phyloP scores from a whole-genome alignment of 1,140 invertebrate species.

The Macrobrachium rosenbergii region DNA sequence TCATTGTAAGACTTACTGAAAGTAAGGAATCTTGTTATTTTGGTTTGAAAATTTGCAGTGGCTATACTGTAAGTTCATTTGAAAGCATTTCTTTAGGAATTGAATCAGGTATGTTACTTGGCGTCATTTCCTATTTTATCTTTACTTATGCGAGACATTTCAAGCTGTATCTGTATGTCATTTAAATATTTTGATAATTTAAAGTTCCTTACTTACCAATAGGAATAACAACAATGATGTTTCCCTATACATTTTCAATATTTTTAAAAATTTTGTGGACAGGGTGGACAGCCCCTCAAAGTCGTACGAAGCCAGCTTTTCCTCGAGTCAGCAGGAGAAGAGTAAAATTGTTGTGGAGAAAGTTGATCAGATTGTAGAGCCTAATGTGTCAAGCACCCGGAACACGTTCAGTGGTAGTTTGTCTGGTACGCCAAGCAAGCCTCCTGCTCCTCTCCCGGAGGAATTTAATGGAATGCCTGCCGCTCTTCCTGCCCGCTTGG shows the following conservation, averaged over 20 bases:
- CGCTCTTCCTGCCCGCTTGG: slow-evolving; percentile 61
- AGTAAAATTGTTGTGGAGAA: slow-evolving; percentile 87
- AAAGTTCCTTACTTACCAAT: not conserved
- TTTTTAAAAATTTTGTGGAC: not conserved
- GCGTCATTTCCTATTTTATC: no score
- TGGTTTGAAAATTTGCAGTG: no score
- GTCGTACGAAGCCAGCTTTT: slow-evolving; percentile 63
- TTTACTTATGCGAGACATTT: no score
- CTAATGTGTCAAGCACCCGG: slow-evolving; percentile 72
- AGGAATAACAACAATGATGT: not conserved
- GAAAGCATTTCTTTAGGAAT: no score
- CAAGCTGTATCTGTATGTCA: slow-evolving; percentile 3
- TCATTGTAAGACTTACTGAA: no score
- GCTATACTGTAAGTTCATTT: no score
- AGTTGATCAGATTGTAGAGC: slow-evolving; percentile 78
- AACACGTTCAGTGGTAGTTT: slow-evolving; percentile 21
- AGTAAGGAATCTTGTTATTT: no score
- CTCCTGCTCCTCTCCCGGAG: slow-evolving; percentile 41
- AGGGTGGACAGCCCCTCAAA: slow-evolving; percentile 54
- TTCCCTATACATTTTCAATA: no score
- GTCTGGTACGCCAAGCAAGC: slow-evolving; percentile 51
- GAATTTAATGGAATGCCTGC: slow-evolving; percentile 63
- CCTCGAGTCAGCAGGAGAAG: slow-evolving; percentile 79
- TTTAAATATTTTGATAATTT: slow-evolving; percentile 19
- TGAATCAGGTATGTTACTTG: no score